Evolutionary conservation across 2,113 vertebrate species (phyloP), one percentile per base, ranked within the genome.

Genomic region (Pygoscelis antarcticus): DNA sequence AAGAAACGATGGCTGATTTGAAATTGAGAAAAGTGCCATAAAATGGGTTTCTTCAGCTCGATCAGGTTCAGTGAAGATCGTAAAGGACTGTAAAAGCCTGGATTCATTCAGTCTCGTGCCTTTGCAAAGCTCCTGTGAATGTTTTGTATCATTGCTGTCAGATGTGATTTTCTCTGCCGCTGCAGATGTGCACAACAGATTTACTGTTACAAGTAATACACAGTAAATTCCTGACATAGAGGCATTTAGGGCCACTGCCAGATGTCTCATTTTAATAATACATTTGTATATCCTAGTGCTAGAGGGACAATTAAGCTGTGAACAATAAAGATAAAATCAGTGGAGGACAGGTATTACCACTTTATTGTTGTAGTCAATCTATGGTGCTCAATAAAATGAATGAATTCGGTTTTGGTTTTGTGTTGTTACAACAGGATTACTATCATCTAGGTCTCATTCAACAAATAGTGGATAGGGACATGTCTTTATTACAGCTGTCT

Each of bases 211-310:
- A 90, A 96, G 91, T 90, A 94, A 95, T 96, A 86, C 94, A 94
- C 91, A 96, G 91, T 95, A 93, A 96, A 97, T 98, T 96, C 94
- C 86, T 96, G 96, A 96, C 92, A 91, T 32, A 90, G 49, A 97
- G 72, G 90, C 68, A 93, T 89, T 95, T 93, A 95, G 66, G 79
- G 57, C 82, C 76, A 71, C 66, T 96, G 87, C 87, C 92, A 97
- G 96, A 97, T 97, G 96, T 95, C 94, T 92, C 84, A 93, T 97
- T 96, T 98, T 95, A 94, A 97, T 97, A 96, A 95, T 84, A 96
- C 81, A 65, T 94, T 98, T 82, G 85, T 94, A 72, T 96, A 87
- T 93, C 81, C 62, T 76, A 88, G 57, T 95, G 93, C 90, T 95
- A 92, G 94, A 78, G 84, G 96, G 82, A 95, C 79, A 96, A 93